phyloP scores from a whole-genome alignment of 2,888 invertebrate species.

The Cerceris rybyensis region DNA sequence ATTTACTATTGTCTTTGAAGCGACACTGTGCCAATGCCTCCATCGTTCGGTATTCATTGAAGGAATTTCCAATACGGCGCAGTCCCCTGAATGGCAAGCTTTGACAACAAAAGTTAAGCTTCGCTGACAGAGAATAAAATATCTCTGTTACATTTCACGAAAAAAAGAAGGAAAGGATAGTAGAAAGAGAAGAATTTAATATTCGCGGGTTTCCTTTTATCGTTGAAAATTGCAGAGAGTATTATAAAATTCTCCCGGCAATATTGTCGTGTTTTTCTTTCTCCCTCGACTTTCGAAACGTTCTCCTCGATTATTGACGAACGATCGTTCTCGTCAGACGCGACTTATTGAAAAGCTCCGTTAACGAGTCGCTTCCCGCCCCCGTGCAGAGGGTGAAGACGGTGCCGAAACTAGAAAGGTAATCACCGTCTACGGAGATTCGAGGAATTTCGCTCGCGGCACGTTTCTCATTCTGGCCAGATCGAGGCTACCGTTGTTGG shows the following conservation, averaged over 20 bases:
- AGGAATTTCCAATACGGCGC: constrained; percentile 61
- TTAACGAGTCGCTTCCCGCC: constrained; percentile 1
- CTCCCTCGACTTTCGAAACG: neutral
- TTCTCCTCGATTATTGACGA: neutral
- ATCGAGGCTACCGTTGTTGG: constrained; percentile 54
- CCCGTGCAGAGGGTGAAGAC: constrained; percentile 9
- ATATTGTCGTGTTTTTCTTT: neutral
- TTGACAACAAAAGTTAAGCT: constrained; percentile 56
- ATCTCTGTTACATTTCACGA: constrained; percentile 23
- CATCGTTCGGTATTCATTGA: constrained; percentile 50
- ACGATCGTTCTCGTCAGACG: neutral
- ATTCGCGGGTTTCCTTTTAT: neutral
- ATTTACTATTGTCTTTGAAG: constrained; percentile 54
- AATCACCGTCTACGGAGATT: constrained; percentile 45
- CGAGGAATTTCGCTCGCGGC: constrained; percentile 58
- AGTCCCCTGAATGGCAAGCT: constrained; percentile 53
- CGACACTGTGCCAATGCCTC: constrained; percentile 41
- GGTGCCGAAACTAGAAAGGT: constrained; percentile 16
- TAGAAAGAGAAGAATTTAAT: neutral
- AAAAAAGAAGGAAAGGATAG: constrained; percentile 11
- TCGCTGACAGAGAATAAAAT: constrained; percentile 47
- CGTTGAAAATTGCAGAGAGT: neutral
- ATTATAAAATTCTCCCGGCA: neutral
- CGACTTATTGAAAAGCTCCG: constrained; percentile 1
- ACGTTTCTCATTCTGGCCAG: constrained; percentile 67